Percentiles rank a stretch among this genome's conserved stretches.
Evolutionary conservation across 2,113 vertebrate species (phyloP).

Genomic region (Cygnus atratus): DNA sequence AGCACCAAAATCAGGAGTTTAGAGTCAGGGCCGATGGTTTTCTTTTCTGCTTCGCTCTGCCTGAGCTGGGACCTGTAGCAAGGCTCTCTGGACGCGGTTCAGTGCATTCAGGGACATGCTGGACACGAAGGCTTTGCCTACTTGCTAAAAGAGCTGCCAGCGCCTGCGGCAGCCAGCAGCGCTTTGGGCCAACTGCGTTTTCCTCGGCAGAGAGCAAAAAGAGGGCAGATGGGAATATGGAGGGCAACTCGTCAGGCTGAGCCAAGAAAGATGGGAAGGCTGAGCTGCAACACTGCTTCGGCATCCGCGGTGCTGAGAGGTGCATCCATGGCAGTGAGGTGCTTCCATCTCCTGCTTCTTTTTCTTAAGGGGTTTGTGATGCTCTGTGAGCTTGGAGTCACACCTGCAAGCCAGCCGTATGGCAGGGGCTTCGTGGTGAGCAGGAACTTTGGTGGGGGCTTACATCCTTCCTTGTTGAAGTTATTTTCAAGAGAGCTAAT

Average conservation of each 20-base stretch:
- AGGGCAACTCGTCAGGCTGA: neutral
- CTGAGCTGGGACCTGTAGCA: neutral
- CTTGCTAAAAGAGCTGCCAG: neutral
- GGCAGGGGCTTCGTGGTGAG: neutral
- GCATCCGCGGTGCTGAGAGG: neutral
- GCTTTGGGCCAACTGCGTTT: neutral
- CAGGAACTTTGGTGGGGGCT: neutral
- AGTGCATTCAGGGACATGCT: neutral
- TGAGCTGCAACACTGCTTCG: neutral
- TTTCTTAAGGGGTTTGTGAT: neutral
- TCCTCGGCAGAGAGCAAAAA: neutral
- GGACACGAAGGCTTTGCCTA: conserved; percentile 13
- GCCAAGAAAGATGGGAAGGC: neutral
- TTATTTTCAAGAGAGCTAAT: neutral
- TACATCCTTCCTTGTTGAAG: neutral
- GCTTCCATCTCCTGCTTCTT: neutral
- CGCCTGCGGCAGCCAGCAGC: neutral
- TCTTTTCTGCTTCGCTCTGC: neutral
- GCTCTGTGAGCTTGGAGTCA: neutral
- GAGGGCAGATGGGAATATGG: conserved; percentile 29
- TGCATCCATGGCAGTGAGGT: rapidly evolving
- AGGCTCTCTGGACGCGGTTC: neutral
- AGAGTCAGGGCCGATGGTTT: neutral
- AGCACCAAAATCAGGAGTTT: conserved; percentile 4
- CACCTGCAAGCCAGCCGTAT: neutral